Evolutionary conservation across 2,888 invertebrate species (phyloP), one percentile per base, ranked within the genome.

Genomic region (Celastrina argiolus): DNA sequence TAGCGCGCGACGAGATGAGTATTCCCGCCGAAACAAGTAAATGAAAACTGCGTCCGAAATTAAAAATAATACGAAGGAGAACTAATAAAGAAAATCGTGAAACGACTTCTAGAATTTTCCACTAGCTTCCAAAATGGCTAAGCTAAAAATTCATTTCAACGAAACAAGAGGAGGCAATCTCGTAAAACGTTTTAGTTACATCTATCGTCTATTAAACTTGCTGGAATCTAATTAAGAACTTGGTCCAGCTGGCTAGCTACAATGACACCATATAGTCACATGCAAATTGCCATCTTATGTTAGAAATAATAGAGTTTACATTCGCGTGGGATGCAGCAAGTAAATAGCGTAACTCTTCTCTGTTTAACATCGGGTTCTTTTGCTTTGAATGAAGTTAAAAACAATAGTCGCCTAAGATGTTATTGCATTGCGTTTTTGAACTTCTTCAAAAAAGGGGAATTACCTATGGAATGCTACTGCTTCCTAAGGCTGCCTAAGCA

Each of bases 191-290:
- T 31, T 31, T 36, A 59, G 31, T 59, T 31, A 31, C 59, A 18
- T 34, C 31, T 34, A 31, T 34, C 59, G 34, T 34, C 59, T 59
- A 59, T 59, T 59, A 59, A 31, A 59, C 59, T 31, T 31, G 31
- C 34, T 34, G 14, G 31, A 59, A 59, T 59, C 59, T 59, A 59
- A 59, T 59, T 59, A 59, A 34, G 31, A 59, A 59, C 59, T 59
- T 59, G 31, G 31, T 59, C 59, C 59, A 31, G 34, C 59, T 59
- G 59, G 59, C 59, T 31, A 59, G 58, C 58, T 59, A 31, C 51
- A 51, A 34, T 59, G 31, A 34, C 59, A 16, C 59, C 31, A 31
- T 16, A 16, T 31, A 28, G 16, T 59, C 10, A 36, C 59, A 26
- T 51, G 22, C 51, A 51, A 51, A 51, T 51, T 51, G 26, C 51